Evolutionary conservation across 2,113 vertebrate species (phyloP).

Genomic region (Notechis scutatus): DNA sequence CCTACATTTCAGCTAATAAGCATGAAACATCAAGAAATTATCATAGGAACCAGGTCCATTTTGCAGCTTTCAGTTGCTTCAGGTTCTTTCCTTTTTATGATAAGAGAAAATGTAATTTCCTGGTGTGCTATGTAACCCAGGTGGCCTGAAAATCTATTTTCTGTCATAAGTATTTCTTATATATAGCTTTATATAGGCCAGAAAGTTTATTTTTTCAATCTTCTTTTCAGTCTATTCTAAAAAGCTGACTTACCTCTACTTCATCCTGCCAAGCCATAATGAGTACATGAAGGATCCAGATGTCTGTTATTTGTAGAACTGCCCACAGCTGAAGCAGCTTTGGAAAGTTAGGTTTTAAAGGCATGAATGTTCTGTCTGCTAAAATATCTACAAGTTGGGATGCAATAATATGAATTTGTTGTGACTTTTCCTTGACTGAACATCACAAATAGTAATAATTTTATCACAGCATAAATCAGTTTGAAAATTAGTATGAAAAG

Average conservation of each 20-base stretch:
- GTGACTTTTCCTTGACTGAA: neutral
- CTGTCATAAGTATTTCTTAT: constrained; percentile 9
- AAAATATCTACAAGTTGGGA: neutral
- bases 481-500: neutral
- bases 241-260: constrained; percentile 12
- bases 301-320: neutral
- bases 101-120: neutral
- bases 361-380: neutral
- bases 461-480: neutral
- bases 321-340: constrained; percentile 4
- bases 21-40: neutral
- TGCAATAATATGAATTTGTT: neutral
- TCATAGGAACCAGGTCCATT: neutral
- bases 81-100: neutral
- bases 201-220: neutral
- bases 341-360: neutral
- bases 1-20: neutral
- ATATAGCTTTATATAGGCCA: constrained; percentile 1
- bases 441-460: neutral
- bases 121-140: neutral
- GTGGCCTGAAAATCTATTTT: neutral
- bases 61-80: neutral
- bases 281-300: neutral
- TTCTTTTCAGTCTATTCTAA: neutral
- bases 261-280: constrained; percentile 28